Percentiles rank a stretch among this genome's conserved stretches.
phyloP scores from a whole-genome alignment of 1,140 invertebrate species.

The Probaryconus sp. region DNA sequence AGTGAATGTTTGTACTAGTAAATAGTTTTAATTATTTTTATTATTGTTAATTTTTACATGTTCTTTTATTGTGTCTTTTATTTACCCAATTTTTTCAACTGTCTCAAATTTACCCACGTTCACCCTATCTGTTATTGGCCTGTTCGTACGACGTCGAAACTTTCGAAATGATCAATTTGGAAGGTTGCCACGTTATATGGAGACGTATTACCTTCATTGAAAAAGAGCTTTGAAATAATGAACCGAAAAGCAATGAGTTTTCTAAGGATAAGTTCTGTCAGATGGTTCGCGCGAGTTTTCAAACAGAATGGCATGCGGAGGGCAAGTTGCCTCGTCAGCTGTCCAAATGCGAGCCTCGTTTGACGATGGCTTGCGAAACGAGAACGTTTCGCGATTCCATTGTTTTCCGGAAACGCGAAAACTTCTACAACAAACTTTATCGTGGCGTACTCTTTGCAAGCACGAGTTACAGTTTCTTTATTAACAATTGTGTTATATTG shows the following conservation, averaged over 20 bases:
- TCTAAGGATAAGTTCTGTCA: slow-evolving; percentile 23
- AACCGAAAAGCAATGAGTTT: slow-evolving; percentile 43
- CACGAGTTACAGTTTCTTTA: slow-evolving; percentile 21
- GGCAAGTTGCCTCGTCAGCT: slow-evolving; percentile 37
- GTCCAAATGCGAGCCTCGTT: slow-evolving; percentile 15
- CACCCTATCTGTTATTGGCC: slow-evolving; percentile 45
- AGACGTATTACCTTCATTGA: slow-evolving; percentile 47
- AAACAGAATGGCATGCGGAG: slow-evolving; percentile 26
- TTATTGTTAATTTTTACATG: no score
- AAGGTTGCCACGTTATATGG: slow-evolving; percentile 54
- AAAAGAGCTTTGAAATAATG: slow-evolving; percentile 50
- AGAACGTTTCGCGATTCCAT: slow-evolving; percentile 15
- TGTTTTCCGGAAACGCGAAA: slow-evolving; percentile 25
- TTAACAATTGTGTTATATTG: slow-evolving; percentile 4
- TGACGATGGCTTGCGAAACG: slow-evolving; percentile 16
- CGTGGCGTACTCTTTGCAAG: slow-evolving; percentile 1
- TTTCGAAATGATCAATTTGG: slow-evolving; percentile 58
- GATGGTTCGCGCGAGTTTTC: slow-evolving; percentile 33
- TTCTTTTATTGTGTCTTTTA: no score
- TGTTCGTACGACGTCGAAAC: slow-evolving; percentile 27
- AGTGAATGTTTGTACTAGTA: neutral
- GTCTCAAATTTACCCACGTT: no score
- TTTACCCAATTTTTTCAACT: no score
- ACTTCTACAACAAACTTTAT: slow-evolving; percentile 19
- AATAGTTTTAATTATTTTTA: no score